Conservation (phyloP, 1,140 invertebrate species). For the Akabosia matsudoensis region DNA sequence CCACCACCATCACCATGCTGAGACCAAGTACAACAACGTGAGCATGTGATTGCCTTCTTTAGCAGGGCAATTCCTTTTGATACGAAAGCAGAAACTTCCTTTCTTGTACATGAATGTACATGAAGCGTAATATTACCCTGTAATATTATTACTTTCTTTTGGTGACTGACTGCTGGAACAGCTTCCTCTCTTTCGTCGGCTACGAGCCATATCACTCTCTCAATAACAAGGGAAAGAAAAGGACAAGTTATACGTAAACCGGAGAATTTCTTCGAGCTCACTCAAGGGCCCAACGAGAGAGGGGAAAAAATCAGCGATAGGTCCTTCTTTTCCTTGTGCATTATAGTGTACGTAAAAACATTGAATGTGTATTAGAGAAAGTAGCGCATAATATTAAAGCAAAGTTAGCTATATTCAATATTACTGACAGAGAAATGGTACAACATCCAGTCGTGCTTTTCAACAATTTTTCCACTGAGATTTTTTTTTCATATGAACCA, state of each 20-base stretch:
- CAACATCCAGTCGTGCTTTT: not conserved
- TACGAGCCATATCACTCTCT: not conserved
- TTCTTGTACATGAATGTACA: constrained; percentile 1
- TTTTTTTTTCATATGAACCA: not conserved
- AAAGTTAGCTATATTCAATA: too few relatives aligned
- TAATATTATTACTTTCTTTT: constrained; percentile 3
- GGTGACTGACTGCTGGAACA: not conserved
- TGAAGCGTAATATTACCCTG: constrained; percentile 19
- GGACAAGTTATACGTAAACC: not conserved
- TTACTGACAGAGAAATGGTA: not conserved
- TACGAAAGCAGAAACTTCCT: too few relatives aligned
- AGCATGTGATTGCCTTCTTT: constrained; percentile 6
- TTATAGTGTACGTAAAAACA: not conserved
- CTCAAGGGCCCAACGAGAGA: not conserved
- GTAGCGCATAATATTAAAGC: too few relatives aligned
- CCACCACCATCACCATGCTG: not conserved
- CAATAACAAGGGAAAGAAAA: not conserved
- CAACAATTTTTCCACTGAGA: not conserved
- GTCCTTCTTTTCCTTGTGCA: not conserved
- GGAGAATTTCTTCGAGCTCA: not conserved
- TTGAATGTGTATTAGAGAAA: too few relatives aligned
- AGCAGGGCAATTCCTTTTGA: not conserved
- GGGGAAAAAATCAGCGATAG: constrained; percentile 3
- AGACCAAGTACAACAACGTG: not conserved
- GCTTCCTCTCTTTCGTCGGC: not conserved